phyloP scores from a whole-genome alignment of 1,140 invertebrate species.

The Carcinoscorpius rotundicauda region DNA sequence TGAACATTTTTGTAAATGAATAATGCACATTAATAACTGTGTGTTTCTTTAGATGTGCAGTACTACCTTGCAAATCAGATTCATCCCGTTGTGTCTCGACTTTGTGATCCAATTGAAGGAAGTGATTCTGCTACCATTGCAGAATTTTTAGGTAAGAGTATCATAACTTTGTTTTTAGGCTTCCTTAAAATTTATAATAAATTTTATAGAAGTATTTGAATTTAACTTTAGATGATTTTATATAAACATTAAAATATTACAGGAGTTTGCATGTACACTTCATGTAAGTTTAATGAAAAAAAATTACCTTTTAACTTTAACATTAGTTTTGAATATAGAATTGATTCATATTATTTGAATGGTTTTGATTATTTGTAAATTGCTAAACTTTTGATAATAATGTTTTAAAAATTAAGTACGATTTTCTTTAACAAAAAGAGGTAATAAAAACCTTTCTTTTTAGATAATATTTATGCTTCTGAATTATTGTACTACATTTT shows the following conservation, averaged over 20 bases:
- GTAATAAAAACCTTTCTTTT: background rate
- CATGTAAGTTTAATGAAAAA: conserved; percentile 9
- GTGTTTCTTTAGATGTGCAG: conserved; percentile 43
- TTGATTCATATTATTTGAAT: background rate
- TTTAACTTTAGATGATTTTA: background rate
- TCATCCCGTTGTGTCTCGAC: conserved; percentile 82
- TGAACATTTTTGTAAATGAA: no score
- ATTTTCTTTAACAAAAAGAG: background rate
- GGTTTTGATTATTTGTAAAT: no score
- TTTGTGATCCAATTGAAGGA: conserved; percentile 91
- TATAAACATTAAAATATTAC: background rate
- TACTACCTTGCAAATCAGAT: conserved; percentile 82
- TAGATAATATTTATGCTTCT: no score
- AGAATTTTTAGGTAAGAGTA: conserved; percentile 58
- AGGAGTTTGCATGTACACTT: conserved; percentile 14
- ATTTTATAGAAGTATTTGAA: background rate
- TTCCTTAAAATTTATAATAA: background rate
- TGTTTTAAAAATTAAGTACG: no score
- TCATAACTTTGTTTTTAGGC: background rate
- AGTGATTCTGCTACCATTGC: conserved; percentile 81
- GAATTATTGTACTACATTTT: no score
- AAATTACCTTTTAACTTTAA: conserved; percentile 7
- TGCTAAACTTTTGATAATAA: no score
- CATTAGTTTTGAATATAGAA: conserved; percentile 6
- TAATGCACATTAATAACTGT: no score